Evolutionary conservation across 2,888 invertebrate species (phyloP).

Genomic region (Machimus rusticus): DNA sequence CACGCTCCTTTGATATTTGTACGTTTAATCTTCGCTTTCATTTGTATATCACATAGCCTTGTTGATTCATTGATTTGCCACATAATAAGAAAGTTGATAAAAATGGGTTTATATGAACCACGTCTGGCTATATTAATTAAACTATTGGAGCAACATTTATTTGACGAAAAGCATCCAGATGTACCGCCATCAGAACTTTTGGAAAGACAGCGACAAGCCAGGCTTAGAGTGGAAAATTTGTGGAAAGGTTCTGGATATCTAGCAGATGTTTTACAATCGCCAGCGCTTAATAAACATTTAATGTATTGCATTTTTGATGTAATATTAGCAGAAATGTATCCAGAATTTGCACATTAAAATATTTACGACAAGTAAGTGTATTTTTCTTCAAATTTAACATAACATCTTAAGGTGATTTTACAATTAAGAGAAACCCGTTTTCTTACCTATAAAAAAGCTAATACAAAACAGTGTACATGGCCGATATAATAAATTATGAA

Average conservation of each 20-base stretch:
- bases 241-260: slow-evolving; percentile 63
- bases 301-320: slow-evolving; percentile 82
- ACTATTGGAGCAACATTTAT: slow-evolving; percentile 65
- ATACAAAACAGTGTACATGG: too few relatives aligned
- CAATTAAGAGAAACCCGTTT: too few relatives aligned
- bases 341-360: slow-evolving; percentile 66
- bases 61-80: slow-evolving; percentile 64
- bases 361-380: neutral
- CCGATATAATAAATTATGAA: too few relatives aligned
- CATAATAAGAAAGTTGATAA: slow-evolving; percentile 61
- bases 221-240: slow-evolving; percentile 58
- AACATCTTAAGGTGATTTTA: too few relatives aligned
- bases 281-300: slow-evolving; percentile 73
- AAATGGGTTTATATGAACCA: slow-evolving; percentile 64
- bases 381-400: neutral
- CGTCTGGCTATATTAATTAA: slow-evolving; percentile 68
- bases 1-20: slow-evolving; percentile 63
- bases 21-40: slow-evolving; percentile 64
- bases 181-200: slow-evolving; percentile 56
- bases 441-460: too few relatives aligned
- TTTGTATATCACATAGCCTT: slow-evolving; percentile 62
- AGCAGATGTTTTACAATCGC: slow-evolving; percentile 65
- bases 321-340: slow-evolving; percentile 77
- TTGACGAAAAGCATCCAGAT: slow-evolving; percentile 54
- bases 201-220: slow-evolving; percentile 61